Conservation (phyloP, 2,797 vertebrate genomes). For the Notamacropus eugenii region DNA sequence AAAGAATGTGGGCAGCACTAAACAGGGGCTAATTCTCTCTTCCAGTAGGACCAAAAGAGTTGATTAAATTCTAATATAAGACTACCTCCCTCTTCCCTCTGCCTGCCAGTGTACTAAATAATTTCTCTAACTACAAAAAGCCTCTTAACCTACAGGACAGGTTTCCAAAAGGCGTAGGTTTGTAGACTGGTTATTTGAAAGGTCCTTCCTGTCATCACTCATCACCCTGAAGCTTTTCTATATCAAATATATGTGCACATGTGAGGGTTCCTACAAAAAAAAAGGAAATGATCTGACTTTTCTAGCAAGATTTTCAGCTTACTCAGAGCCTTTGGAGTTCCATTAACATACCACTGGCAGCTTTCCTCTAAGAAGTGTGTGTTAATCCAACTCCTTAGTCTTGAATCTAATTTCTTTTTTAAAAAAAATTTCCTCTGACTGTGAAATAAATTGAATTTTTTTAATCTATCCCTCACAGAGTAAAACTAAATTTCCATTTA, state of each 20-base stretch:
- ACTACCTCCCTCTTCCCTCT: neutral
- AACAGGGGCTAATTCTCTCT: neutral
- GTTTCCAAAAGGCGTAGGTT: constrained; percentile 34
- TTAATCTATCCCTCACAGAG: constrained; percentile 56
- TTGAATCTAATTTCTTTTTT: constrained; percentile 69
- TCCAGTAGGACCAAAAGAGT: neutral
- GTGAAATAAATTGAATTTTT: constrained; percentile 67
- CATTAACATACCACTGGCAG: constrained; percentile 31
- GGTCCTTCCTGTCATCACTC: neutral
- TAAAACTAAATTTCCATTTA: constrained; percentile 64
- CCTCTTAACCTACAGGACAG: constrained; percentile 41
- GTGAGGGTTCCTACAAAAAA: constrained; percentile 14
- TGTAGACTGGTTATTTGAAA: constrained; percentile 42
- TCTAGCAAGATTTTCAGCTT: constrained; percentile 55
- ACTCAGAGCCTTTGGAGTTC: constrained; percentile 31
- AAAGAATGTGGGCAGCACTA: neutral
- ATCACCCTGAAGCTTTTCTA: neutral
- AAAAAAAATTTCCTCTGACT: constrained; percentile 28
- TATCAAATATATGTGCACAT: neutral
- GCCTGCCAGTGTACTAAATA: neutral
- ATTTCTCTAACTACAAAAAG: neutral
- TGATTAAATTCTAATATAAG: neutral
- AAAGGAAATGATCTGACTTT: neutral
- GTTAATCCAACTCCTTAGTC: constrained; percentile 50
- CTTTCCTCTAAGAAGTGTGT: constrained; percentile 44